Percentiles rank a stretch among this genome's conserved stretches.
These are phyloP conservation scores for Laspeyria flexula DNA, from an alignment of 2,888 invertebrate species.

Conservation along the genomic window DNA sequence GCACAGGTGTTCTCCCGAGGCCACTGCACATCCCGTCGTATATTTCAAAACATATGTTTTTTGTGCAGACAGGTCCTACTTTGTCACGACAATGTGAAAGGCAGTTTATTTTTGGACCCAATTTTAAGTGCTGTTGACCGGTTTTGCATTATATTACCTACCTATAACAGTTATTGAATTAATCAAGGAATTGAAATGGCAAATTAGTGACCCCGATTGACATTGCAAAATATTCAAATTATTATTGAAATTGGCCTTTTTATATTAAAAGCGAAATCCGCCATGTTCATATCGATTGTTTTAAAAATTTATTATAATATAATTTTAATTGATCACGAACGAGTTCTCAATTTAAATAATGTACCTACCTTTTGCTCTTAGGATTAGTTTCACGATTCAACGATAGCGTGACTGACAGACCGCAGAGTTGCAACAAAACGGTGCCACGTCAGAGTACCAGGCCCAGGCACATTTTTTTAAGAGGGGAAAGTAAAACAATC, in stretches of 20 bases:
- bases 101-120: neutral
- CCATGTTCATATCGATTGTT: neutral
- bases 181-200: slow-evolving; percentile 9
- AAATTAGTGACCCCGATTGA: slow-evolving; percentile 19
- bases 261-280: slow-evolving; percentile 17
- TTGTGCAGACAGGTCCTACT: slow-evolving; percentile 23
- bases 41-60: slow-evolving; percentile 36
- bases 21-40: slow-evolving; percentile 48
- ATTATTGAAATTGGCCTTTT: slow-evolving; percentile 17
- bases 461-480: too few relatives aligned
- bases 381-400: slow-evolving; percentile 36
- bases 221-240: slow-evolving; percentile 12
- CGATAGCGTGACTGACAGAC: slow-evolving; percentile 43
- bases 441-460: slow-evolving; percentile 35
- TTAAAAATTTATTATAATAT: neutral
- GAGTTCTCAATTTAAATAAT: slow-evolving; percentile 18
- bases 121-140: neutral
- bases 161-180: slow-evolving; percentile 6
- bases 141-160: neutral
- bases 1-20: slow-evolving; percentile 59
- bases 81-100: slow-evolving; percentile 8
- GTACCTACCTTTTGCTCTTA: slow-evolving; percentile 29
- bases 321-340: slow-evolving; percentile 13
- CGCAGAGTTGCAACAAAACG: slow-evolving; percentile 49
- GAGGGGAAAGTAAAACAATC: too few relatives aligned